These are phyloP conservation scores for Sebastes cheni DNA, from an alignment of 2,797 vertebrate genomes.

Conservation along the genomic window DNA sequence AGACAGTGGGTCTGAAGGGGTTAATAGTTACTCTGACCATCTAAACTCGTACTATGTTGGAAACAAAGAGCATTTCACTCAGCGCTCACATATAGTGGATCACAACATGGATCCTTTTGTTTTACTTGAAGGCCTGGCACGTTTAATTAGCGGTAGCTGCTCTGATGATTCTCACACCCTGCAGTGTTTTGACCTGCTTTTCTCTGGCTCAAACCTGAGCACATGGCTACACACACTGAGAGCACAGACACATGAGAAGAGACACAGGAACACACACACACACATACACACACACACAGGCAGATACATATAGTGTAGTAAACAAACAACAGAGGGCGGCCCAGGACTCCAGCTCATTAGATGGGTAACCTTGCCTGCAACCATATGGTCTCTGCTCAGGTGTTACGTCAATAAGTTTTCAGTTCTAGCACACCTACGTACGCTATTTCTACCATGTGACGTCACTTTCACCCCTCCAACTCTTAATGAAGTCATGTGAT, in stretches of 20 bases:
- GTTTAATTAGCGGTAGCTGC: slow-evolving; percentile 62
- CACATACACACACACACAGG: background rate
- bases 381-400: slow-evolving; percentile 51
- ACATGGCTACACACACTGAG: slow-evolving; percentile 50
- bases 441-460: slow-evolving; percentile 41
- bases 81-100: background rate
- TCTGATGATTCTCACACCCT: slow-evolving; percentile 64
- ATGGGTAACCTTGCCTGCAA: slow-evolving; percentile 43
- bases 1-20: background rate
- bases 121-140: slow-evolving; percentile 38
- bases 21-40: slow-evolving; percentile 1
- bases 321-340: slow-evolving; percentile 49
- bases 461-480: slow-evolving; percentile 31
- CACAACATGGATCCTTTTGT: slow-evolving; percentile 43
- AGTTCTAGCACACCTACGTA: background rate
- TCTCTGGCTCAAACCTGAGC: slow-evolving; percentile 58
- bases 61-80: slow-evolving; percentile 22
- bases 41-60: background rate
- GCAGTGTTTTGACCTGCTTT: slow-evolving; percentile 73
- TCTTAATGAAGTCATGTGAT: slow-evolving; percentile 37
- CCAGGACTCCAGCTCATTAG: slow-evolving; percentile 37
- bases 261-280: slow-evolving; percentile 12
- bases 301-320: slow-evolving; percentile 13
- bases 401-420: slow-evolving; percentile 24
- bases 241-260: slow-evolving; percentile 30